These are phyloP conservation scores for Isotomurus palustris DNA, from an alignment of 2,888 invertebrate species.

Conservation along the genomic window DNA sequence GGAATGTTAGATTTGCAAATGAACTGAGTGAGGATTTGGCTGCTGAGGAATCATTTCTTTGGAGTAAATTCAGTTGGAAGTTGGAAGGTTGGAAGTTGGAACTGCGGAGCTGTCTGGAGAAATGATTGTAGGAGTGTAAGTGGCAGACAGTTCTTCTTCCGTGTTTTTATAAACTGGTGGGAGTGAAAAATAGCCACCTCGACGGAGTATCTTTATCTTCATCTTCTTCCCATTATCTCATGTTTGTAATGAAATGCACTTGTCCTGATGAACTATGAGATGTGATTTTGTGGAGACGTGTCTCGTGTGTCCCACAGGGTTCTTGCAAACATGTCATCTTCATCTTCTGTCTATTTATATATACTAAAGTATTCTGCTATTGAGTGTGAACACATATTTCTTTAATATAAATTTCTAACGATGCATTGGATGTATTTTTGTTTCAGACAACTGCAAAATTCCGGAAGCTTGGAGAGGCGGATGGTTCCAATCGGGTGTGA, in stretches of 20 bases:
- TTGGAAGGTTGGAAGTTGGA: background rate
- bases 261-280: background rate
- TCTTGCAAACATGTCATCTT: no score
- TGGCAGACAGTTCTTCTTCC: constrained; percentile 1
- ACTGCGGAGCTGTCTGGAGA: background rate
- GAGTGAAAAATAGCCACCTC: constrained; percentile 3
- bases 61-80: no score
- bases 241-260: constrained; percentile 1
- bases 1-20: no score
- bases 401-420: background rate
- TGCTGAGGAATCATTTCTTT: no score
- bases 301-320: no score
- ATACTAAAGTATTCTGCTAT: background rate
- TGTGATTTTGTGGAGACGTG: no score
- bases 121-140: background rate
- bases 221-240: constrained; percentile 4
- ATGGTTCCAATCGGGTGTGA: constrained; percentile 43
- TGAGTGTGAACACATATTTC: background rate
- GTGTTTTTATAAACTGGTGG: no score
- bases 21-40: no score
- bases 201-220: background rate
- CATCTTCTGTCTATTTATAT: no score
- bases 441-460: constrained; percentile 38
- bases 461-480: constrained; percentile 41
- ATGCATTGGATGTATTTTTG: constrained; percentile 19